Percentiles rank a stretch among this genome's conserved stretches.
Evolutionary conservation across 2,797 vertebrate species (phyloP).

Genomic region (Octomys mimax): DNA sequence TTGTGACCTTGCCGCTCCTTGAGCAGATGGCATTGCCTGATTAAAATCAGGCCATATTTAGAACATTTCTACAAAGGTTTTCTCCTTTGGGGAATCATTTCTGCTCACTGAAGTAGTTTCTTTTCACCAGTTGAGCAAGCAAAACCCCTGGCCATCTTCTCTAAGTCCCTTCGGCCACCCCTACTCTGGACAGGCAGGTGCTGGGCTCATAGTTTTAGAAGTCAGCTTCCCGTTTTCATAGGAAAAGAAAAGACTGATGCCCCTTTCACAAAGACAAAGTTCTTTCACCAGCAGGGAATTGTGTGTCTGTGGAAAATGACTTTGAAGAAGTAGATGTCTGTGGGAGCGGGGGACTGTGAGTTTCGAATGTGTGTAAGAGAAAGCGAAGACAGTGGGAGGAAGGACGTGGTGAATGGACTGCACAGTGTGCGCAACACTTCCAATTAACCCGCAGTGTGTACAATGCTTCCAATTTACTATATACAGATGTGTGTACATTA

Average conservation of each 20-base stretch:
- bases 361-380: neutral
- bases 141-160: neutral
- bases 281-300: neutral
- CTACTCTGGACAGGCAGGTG: neutral
- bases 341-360: neutral
- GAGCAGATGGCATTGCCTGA: constrained; percentile 80
- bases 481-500: neutral
- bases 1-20: constrained; percentile 70
- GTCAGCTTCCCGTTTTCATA: neutral
- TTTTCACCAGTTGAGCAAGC: constrained; percentile 57
- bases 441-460: constrained; percentile 1
- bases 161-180: neutral
- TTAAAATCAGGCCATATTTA: constrained; percentile 73
- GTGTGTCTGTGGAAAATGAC: neutral
- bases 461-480: too few relatives aligned
- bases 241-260: neutral
- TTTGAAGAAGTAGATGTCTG: neutral
- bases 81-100: constrained; percentile 54
- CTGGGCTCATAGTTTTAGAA: constrained; percentile 47
- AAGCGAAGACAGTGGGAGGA: neutral
- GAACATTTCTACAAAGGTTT: constrained; percentile 68
- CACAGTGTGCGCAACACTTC: neutral
- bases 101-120: constrained; percentile 51
- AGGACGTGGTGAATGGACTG: neutral
- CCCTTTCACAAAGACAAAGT: neutral